Evolutionary conservation across 1,140 invertebrate species (phyloP), one percentile per base, ranked within the genome.

Genomic region (Trinorchestia longiramus): DNA sequence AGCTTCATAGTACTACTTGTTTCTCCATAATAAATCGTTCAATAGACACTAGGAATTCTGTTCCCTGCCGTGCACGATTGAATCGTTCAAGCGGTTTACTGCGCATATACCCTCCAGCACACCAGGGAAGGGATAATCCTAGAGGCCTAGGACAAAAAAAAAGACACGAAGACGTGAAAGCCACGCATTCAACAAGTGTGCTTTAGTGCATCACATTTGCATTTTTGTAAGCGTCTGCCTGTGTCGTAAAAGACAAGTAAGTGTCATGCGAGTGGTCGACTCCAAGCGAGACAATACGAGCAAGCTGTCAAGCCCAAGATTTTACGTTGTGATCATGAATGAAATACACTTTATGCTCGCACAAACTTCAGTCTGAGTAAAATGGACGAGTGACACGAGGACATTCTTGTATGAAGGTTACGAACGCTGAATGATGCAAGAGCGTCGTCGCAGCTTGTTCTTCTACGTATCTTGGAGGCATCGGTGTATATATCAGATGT

Each of bases 111-210:
- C 62, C 28, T 19, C 62, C 62, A 77, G 28, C 11, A 15, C 62
- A 77, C 15, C 28, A 1, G 62, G 36, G 15, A 77, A 28, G 36
- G 15, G 8, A 36, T 77, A 36, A 77, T 77, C 28, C 62, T 23
- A 36, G 28, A 36, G 36, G 36, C 62, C 28, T 11, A 77, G 28
- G 15, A 77, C 62, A 77, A 36, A 77, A 77, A 77, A 11, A 28
- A 77, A 53, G n/a, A n/a, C n/a, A 23, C 15, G 62, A 77, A 77
- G 28, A 3, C 3, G 62, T 77, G 62, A 36, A 77, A 77, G 62
- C 62, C 15, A 77, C 8, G 62, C 44, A 94, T 43, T 94, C 92
- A 94, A 94, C 92, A 94, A 94, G 92, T 94, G 92, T 94, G 92
- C 43, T 94, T 45, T 94, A 94, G 92, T 94, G 92, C 44, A 47